Base-by-base conservation (phyloP, 2,113 vertebrate species). In the Pongo abelii region DNA sequence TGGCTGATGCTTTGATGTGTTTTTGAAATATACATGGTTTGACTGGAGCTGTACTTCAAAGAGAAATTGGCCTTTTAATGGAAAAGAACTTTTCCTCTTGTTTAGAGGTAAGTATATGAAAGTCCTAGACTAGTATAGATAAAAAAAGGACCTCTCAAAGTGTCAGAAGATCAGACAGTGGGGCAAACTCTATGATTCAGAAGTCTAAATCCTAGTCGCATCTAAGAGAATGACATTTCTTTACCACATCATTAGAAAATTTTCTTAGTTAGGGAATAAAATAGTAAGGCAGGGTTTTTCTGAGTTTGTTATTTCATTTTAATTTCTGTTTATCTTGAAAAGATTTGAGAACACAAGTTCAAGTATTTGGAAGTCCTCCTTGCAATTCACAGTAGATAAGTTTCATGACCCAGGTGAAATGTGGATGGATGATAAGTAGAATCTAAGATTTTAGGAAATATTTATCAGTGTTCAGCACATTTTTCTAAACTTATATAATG, bases 11-110 rank as follows among this genome's bases (percentile, higher is more conserved):
- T 98, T 98, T 98, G 98, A 97, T 98, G 96, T 98, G 75, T 94
- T 96, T 92, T 98, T 98, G 78, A 98, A 98, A 98, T 98, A 98
- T 95, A 97, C 97, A 97, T 98, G 87, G 91, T 98, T 98, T 98
- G 95, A 96, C 93, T 97, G 93, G 95, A 97, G 67, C 75, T 97
- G 64, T 81, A 97, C 96, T 98, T 98, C 97, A 99, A 98, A 98
- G 75, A 93, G 75, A 98, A 98, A 96, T 97, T 96, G 94, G 92
- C 0, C 40, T 88, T 97, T 98, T 97, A 98, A 97, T 83, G 91
- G 95, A 96, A 98, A 98, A 98, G 43, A 97, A 95, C n/a, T 97
- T 98, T 97, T 93, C 57, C 27, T 86, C 79, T 64, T 97, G 72
- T 98, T 98, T 96, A 92, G 88, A 97, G 20, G 55, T 97, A 67